Conservation (phyloP, 2,797 vertebrate genomes). For the Mareca penelope region DNA sequence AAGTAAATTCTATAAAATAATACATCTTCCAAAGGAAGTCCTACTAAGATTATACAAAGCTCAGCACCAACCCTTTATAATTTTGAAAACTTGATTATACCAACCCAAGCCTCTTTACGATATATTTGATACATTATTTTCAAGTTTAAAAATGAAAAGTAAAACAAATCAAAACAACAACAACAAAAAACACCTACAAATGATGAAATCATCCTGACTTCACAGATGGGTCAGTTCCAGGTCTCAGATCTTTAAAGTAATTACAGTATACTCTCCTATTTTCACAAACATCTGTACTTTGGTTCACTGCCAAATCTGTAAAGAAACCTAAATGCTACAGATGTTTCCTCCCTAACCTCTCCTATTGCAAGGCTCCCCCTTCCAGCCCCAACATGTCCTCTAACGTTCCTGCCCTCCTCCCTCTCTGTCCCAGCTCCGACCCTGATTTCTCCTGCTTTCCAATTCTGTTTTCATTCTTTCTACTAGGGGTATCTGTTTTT, state of each 20-base stretch:
- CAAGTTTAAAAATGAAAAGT: neutral
- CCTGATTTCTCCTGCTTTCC: neutral
- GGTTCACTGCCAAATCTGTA: constrained; percentile 22
- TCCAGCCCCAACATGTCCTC: constrained; percentile 16
- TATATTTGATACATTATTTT: neutral
- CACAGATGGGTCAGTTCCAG: neutral
- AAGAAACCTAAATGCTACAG: neutral
- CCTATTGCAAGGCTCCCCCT: neutral
- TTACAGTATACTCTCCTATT: neutral
- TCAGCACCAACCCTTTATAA: neutral
- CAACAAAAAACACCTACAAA: rapidly evolving
- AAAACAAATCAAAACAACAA: neutral
- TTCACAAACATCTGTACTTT: constrained; percentile 14
- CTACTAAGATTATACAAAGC: neutral
- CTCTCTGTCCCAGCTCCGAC: neutral
- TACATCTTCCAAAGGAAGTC: neutral
- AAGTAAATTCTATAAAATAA: neutral
- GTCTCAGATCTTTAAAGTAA: neutral
- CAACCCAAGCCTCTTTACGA: neutral
- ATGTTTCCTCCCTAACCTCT: neutral
- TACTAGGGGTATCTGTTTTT: neutral
- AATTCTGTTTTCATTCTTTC: neutral
- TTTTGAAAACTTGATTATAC: neutral
- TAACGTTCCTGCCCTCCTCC: neutral
- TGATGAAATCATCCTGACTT: constrained; percentile 16